These are phyloP conservation scores for Trachelus tabidus DNA, from an alignment of 2,888 invertebrate species.

Conservation along the genomic window DNA sequence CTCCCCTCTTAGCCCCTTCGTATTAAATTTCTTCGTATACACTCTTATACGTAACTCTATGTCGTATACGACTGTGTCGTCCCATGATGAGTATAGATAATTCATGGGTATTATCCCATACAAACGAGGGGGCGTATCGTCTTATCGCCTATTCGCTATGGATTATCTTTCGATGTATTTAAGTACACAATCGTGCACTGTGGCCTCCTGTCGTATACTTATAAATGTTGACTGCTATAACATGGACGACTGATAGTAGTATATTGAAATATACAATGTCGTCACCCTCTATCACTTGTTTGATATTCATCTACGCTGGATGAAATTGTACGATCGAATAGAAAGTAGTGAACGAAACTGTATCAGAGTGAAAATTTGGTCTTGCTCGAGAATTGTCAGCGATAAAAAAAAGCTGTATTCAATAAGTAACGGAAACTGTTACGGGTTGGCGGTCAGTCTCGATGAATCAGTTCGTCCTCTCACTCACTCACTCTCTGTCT, in stretches of 20 bases:
- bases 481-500: background rate
- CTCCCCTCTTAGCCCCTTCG: background rate
- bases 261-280: background rate
- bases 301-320: background rate
- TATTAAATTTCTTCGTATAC: background rate
- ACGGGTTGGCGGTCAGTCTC: background rate
- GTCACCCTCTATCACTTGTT: background rate
- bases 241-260: background rate
- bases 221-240: background rate
- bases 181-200: background rate
- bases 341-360: background rate
- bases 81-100: background rate
- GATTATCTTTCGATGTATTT: background rate
- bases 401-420: background rate
- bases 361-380: background rate
- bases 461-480: background rate
- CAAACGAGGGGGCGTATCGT: background rate
- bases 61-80: background rate
- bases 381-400: background rate
- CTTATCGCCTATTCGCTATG: background rate
- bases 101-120: background rate
- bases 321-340: background rate
- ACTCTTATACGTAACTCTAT: background rate
- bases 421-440: background rate
- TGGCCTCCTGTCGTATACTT: background rate